Percentiles rank a stretch among this genome's conserved stretches.
Conservation (phyloP, 1,140 invertebrate genomes). For the Centruroides vittatus region DNA sequence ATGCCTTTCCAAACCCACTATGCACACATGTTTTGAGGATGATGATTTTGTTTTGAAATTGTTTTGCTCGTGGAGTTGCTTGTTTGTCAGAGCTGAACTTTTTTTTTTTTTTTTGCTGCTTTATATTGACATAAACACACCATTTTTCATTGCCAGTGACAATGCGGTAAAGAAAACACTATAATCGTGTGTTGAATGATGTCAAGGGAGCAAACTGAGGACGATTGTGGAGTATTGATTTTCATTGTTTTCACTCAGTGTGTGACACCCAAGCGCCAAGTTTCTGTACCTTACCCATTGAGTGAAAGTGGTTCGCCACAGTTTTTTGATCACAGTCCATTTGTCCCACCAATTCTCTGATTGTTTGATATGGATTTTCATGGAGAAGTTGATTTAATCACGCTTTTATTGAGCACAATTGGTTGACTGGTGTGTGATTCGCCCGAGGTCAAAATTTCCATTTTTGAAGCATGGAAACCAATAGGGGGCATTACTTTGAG, state of each 20-base stretch:
- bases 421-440: background rate
- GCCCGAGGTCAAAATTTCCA: no score
- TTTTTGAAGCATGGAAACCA: no score
- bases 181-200: background rate
- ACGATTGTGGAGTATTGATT: slow-evolving; percentile 1
- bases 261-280: background rate
- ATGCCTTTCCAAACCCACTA: no score
- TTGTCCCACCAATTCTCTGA: background rate
- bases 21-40: no score
- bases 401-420: slow-evolving; percentile 1
- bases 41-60: no score
- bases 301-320: slow-evolving; percentile 2
- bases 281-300: slow-evolving; percentile 5
- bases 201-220: background rate
- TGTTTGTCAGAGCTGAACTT: no score
- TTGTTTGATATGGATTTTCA: slow-evolving; percentile 6
- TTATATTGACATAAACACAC: slow-evolving; percentile 7
- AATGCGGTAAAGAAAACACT: slow-evolving; percentile 8
- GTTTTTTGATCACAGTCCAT: background rate
- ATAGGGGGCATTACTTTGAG: no score
- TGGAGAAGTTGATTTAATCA: slow-evolving; percentile 6
- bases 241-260: background rate
- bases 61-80: no score
- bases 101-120: background rate
- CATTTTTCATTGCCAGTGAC: slow-evolving; percentile 11